Conservation (phyloP, 2,888 invertebrate species). For the Rhingia campestris region DNA sequence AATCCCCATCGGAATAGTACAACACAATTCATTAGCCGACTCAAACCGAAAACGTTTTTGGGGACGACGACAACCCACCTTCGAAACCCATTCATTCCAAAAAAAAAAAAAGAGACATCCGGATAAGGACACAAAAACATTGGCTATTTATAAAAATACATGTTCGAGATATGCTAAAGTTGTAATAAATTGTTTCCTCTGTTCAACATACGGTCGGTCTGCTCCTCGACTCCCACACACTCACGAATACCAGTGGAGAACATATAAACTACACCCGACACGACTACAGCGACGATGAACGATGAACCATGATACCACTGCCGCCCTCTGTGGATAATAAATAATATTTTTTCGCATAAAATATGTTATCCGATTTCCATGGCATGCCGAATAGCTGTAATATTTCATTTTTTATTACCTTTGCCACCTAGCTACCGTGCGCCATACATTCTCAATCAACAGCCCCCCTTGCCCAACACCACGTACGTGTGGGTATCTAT, state of each 20-base stretch:
- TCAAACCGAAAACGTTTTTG: background rate
- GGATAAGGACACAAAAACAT: background rate
- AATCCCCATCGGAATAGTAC: background rate
- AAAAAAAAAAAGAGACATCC: background rate
- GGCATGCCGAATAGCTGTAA: constrained; percentile 81
- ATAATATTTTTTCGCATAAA: constrained; percentile 81
- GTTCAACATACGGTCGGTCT: constrained; percentile 41
- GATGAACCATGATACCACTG: constrained; percentile 42
- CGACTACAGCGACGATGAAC: background rate
- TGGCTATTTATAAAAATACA: constrained; percentile 15
- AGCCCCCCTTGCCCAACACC: background rate
- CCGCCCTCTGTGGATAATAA: constrained; percentile 81
- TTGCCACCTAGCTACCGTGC: constrained; percentile 67
- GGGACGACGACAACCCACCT: background rate
- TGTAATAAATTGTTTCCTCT: constrained; percentile 63
- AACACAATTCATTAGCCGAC: background rate
- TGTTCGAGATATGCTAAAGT: constrained; percentile 53
- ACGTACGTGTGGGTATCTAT: constrained; percentile 15
- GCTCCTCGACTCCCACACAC: background rate
- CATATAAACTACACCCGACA: constrained; percentile 45
- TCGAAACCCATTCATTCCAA: background rate
- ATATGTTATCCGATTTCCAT: constrained; percentile 82
- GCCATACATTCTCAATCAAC: background rate
- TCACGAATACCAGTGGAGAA: constrained; percentile 22
- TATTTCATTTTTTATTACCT: constrained; percentile 82